These are phyloP conservation scores for Leucoraja erinaceus DNA, from an alignment of 2,113 vertebrate genomes.

Conservation along the genomic window DNA sequence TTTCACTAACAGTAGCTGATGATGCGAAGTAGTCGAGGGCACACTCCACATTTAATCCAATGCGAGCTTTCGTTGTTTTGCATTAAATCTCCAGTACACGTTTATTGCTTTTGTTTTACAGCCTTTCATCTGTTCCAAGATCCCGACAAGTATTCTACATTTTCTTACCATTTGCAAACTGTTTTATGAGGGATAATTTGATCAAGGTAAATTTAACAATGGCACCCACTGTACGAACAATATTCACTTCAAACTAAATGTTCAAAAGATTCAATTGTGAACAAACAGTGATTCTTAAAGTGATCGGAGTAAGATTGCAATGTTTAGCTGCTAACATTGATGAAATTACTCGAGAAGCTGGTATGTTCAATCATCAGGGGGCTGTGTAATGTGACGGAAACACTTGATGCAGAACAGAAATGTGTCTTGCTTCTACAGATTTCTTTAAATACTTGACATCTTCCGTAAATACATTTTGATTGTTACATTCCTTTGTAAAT, in stretches of 20 bases:
- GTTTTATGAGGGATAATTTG: background rate
- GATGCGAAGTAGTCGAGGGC: background rate
- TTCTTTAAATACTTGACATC: background rate
- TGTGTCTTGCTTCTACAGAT: background rate
- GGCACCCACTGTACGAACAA: background rate
- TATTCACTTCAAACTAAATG: background rate
- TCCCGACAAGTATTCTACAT: background rate
- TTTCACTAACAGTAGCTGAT: background rate
- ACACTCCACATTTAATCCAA: background rate
- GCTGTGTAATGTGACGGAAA: background rate
- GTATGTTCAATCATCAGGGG: background rate
- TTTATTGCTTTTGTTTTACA: background rate
- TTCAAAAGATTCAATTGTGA: background rate
- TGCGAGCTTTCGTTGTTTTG: background rate
- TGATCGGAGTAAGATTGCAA: background rate
- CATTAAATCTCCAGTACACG: background rate
- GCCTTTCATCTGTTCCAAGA: background rate
- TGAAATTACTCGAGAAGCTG: background rate
- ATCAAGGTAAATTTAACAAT: background rate
- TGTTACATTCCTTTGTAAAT: constrained; percentile 14
- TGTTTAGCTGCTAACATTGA: background rate
- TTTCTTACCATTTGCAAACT: background rate
- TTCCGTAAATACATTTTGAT: background rate
- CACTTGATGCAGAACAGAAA: background rate
- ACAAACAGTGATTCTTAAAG: background rate